Percentiles rank a stretch among this genome's conserved stretches.
These are phyloP conservation scores for Torymus aiolomorphi DNA, from an alignment of 2,888 invertebrate species.

Conservation along the genomic window DNA sequence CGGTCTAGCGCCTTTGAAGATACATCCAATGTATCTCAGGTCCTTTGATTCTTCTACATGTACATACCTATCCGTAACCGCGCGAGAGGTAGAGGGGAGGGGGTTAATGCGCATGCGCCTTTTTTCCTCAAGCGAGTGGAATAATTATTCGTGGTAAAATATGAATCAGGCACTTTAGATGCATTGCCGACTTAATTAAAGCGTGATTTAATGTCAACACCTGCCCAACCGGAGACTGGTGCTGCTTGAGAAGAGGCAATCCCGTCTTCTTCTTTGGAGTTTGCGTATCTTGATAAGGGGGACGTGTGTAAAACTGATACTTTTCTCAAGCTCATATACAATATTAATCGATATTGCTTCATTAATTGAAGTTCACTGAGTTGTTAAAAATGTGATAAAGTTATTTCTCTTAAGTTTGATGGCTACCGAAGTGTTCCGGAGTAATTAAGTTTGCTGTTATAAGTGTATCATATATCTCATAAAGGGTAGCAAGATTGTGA, in stretches of 20 bases:
- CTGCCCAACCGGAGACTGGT: conserved; percentile 18
- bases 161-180: conserved; percentile 52
- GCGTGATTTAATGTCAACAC: conserved; percentile 53
- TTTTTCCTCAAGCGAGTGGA: neutral
- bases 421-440: neutral
- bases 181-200: conserved; percentile 47
- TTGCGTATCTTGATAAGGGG: too few relatives aligned
- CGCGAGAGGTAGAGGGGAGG: too few relatives aligned
- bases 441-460: conserved; percentile 9
- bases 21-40: too few relatives aligned
- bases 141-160: conserved; percentile 46
- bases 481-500: neutral
- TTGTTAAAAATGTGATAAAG: neutral
- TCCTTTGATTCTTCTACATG: too few relatives aligned
- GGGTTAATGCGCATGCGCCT: too few relatives aligned
- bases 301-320: neutral
- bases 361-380: conserved; percentile 35
- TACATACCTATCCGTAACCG: too few relatives aligned
- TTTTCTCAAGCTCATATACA: neutral
- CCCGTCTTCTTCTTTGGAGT: neutral
- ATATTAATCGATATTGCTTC: conserved; percentile 47
- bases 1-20: too few relatives aligned
- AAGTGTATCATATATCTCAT: neutral
- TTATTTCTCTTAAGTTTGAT: neutral
- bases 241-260: neutral